Conservation (phyloP, 2,797 vertebrate species). For the Chromis chromis region DNA sequence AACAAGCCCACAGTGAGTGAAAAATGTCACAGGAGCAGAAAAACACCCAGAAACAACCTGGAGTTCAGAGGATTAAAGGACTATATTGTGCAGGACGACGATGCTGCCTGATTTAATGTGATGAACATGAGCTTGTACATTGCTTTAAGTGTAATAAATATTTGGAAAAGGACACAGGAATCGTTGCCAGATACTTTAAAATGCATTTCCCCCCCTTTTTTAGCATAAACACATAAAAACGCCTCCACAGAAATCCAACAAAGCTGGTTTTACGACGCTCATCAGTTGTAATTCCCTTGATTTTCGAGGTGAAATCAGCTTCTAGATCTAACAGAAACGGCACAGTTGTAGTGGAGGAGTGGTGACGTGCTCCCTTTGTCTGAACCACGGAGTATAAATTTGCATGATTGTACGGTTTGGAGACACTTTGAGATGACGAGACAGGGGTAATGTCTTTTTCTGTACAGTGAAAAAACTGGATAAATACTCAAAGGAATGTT, state of each 20-base stretch:
- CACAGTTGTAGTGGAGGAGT: not conserved
- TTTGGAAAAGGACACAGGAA: no score
- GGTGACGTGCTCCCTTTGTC: not conserved
- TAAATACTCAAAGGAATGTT: conserved; percentile 30
- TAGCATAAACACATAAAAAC: not conserved
- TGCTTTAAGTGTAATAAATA: no score
- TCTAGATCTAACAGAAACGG: not conserved
- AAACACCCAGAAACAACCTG: no score
- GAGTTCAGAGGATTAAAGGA: no score
- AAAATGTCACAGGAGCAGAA: no score
- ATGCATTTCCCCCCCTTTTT: not conserved
- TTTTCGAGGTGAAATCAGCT: not conserved
- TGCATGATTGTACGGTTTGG: conserved; percentile 7
- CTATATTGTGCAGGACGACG: no score
- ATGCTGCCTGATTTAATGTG: no score
- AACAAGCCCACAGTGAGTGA: no score
- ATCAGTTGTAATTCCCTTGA: not conserved
- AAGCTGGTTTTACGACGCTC: not conserved
- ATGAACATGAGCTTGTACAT: no score
- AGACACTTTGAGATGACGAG: conserved; percentile 20
- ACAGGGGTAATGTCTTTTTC: conserved; percentile 3
- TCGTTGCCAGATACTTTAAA: no score
- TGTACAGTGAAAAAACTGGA: conserved; percentile 32
- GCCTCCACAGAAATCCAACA: conserved; percentile 6
- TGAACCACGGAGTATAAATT: not conserved